Evolutionary conservation across 2,888 invertebrate genomes (phyloP), one percentile per base, ranked within the genome.

Genomic region (Hofmannophila pseudospretella): DNA sequence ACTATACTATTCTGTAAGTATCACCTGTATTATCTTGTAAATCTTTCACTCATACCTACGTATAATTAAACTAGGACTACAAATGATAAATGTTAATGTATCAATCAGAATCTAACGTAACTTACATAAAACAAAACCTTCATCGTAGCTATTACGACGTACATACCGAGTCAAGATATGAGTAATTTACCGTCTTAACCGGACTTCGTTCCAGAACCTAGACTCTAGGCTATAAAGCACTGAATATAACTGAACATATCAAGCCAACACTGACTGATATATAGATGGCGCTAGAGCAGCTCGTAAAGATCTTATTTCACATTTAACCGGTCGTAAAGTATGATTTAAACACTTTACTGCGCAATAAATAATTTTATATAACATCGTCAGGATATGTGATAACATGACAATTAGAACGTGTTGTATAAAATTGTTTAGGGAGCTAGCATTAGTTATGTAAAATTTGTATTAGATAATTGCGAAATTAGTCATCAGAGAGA

Each of bases 231-330:
- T 49, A 57, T 66, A 64, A 65, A 69, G 51, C 51, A 48, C 38
- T 35, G 41, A 45, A 51, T 46, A 52, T 50, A 58, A 54, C 50
- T 50, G 47, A 55, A 54, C 56, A 60, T 51, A 51, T 33, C 10
- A 10, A 4, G 10, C 2, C 10, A 19, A 34, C 29, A 40, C 43
- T 42, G 49, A 47, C 49, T 61, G 57, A 62, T 58, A 64, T 66
- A 69, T 63, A 66, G 59, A 59, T 61, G 70, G 68, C 72, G 72
- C 70, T 62, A 58, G 55, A 67, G 66, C 63, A 38, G 58, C 55
- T 69, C 69, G 58, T 78, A 72, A 74, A 72, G 61, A 64, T 67
- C 63, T 69, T 65, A 66, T 68, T 68, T 68, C 52, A 55, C 62
- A 62, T 71, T 67, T 58, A 67, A 64, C 60, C 59, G 58, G 51